phyloP scores from a whole-genome alignment of 2,113 vertebrate species.

The Melanostigma gelatinosum region DNA sequence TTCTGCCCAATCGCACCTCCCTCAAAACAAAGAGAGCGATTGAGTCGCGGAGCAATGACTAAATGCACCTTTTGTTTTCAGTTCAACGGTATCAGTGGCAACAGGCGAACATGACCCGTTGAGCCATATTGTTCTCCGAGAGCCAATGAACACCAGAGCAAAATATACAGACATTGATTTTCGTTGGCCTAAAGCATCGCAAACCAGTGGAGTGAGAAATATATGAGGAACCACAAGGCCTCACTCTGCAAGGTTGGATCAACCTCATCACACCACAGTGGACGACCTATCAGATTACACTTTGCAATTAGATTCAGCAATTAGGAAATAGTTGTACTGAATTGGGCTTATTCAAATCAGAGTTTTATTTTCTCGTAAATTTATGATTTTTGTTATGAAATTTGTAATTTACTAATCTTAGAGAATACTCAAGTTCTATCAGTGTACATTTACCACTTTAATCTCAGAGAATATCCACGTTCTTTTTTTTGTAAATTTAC shows the following conservation, averaged over 20 bases:
- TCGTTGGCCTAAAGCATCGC: neutral
- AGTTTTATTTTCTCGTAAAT: no score
- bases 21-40: conserved; percentile 80
- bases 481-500: no score
- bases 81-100: neutral
- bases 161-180: neutral
- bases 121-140: neutral
- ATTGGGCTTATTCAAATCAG: no score
- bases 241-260: neutral
- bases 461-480: no score
- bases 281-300: neutral
- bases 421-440: neutral
- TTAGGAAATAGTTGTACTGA: neutral
- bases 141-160: neutral
- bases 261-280: neutral
- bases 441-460: neutral
- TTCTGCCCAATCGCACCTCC: conserved; percentile 96
- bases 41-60: conserved; percentile 1
- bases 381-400: no score
- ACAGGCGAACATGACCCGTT: neutral
- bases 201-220: neutral
- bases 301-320: neutral
- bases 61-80: neutral
- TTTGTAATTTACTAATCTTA: no score
- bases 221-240: neutral